These are phyloP conservation scores for Drosophila fungiperda DNA, from an alignment of 2,888 invertebrate species.

Conservation along the genomic window DNA sequence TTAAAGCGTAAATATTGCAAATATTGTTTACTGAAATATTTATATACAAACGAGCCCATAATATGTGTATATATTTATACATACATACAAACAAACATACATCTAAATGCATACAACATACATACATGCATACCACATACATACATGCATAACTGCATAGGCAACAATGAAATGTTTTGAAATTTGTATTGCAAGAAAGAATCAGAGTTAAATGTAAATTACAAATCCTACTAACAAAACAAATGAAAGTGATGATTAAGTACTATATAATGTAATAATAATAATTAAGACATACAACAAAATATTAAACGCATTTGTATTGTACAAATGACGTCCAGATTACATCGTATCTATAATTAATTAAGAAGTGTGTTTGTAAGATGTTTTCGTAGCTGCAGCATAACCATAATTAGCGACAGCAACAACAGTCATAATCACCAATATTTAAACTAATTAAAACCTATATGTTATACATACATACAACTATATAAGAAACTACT, in stretches of 20 bases:
- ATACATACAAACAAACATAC: slow-evolving; percentile 37
- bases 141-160: slow-evolving; percentile 41
- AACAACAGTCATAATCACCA: slow-evolving; percentile 51
- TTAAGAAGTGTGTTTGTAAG: slow-evolving; percentile 53
- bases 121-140: slow-evolving; percentile 34
- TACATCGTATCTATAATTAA: slow-evolving; percentile 49
- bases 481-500: slow-evolving; percentile 42
- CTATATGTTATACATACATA: slow-evolving; percentile 51
- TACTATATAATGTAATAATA: slow-evolving; percentile 44
- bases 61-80: slow-evolving; percentile 46
- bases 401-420: slow-evolving; percentile 44
- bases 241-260: slow-evolving; percentile 54
- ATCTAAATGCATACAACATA: no score
- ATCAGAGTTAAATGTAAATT: slow-evolving; percentile 70
- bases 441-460: slow-evolving; percentile 64
- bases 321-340: slow-evolving; percentile 39
- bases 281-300: slow-evolving; percentile 11
- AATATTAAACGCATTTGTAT: slow-evolving; percentile 38
- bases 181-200: no score
- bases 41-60: slow-evolving; percentile 44
- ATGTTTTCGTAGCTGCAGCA: slow-evolving; percentile 55
- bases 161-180: slow-evolving; percentile 44
- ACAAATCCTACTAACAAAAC: slow-evolving; percentile 56
- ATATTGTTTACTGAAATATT: slow-evolving; percentile 66
- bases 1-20: slow-evolving; percentile 61